Evolutionary conservation across 2,888 invertebrate species (phyloP), one percentile per base, ranked within the genome.

Genomic region (Xanthia togata): DNA sequence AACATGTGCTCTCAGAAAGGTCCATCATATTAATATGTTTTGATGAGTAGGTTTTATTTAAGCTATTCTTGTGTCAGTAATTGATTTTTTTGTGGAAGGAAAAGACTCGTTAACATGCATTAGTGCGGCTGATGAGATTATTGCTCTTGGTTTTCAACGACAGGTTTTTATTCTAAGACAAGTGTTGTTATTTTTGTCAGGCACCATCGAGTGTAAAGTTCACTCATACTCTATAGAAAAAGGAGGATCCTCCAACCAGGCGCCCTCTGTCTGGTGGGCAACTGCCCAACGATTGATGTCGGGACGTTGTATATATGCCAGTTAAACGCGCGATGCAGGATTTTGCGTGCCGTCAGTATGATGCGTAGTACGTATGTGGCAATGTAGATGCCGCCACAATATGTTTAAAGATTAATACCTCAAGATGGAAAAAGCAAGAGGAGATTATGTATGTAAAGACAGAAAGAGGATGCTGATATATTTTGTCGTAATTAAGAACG

Each of bases 1-100:
- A 47, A 55, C 75, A 84, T 70, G 80, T 82, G 74, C 26, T 60
- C 50, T 57, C 14, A 14, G 14, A 62, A n/a, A 70, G 73, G 70
- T 74, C 41, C 41, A 60, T 47, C 23, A 23, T 17, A 59, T 60
- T 55, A 55, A 70, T 41, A 57, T 62, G 35, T 26, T 35, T 1
- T n/a, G 26, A 69, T 59, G 26, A 63, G n/a, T 31, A 9, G 23
- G 5, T 81, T 62, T 50, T 26, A 9, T 71, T n/a, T n/a, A 31
- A 8, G 14, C 4, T 55, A 11, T 50, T 67, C 31, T 35, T 38
- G 14, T 47, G 5, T 5, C 17, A 4, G 41, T 50, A 53, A 55
- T 70, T 41, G 1, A n/a, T 8, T 57, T 78, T 78, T 79, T 79
- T 31, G 6, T 62, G 6, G 17, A 11, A 38, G 12, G 1, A 62